These are phyloP conservation scores for Lycia hirtaria DNA, from an alignment of 2,888 invertebrate species.

Conservation along the genomic window DNA sequence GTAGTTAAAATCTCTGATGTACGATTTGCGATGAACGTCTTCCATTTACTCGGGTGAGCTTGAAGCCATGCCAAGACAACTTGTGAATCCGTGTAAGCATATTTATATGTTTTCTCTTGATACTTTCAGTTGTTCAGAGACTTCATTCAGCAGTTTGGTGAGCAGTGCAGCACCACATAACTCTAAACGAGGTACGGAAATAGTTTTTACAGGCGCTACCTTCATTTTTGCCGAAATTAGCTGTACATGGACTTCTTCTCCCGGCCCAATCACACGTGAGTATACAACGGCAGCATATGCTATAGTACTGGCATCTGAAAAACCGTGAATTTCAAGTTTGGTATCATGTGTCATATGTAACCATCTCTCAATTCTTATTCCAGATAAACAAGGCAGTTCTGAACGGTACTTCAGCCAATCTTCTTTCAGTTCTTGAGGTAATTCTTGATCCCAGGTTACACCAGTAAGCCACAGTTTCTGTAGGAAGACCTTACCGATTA, in stretches of 20 bases:
- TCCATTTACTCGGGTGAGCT: background rate
- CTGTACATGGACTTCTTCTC: background rate
- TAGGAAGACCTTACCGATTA: background rate
- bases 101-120: background rate
- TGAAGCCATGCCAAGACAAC: background rate
- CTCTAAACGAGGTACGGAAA: conserved; percentile 1
- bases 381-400: background rate
- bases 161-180: background rate
- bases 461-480: conserved; percentile 1
- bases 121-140: background rate
- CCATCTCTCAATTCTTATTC: background rate
- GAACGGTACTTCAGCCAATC: conserved; percentile 1
- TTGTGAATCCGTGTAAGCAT: conserved; percentile 2
- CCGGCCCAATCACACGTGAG: background rate
- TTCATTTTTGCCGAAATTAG: background rate
- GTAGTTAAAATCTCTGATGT: background rate
- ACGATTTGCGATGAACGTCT: background rate
- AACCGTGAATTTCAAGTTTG: background rate
- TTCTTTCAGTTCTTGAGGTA: background rate
- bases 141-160: background rate
- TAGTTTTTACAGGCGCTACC: background rate
- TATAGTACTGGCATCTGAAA: background rate
- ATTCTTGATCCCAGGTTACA: conserved; percentile 1
- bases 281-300: conserved; percentile 1
- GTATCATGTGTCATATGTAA: background rate